Percentiles rank a stretch among this genome's conserved stretches.
Evolutionary conservation across 2,888 invertebrate genomes (phyloP).

Genomic region (Nomada fabriciana): DNA sequence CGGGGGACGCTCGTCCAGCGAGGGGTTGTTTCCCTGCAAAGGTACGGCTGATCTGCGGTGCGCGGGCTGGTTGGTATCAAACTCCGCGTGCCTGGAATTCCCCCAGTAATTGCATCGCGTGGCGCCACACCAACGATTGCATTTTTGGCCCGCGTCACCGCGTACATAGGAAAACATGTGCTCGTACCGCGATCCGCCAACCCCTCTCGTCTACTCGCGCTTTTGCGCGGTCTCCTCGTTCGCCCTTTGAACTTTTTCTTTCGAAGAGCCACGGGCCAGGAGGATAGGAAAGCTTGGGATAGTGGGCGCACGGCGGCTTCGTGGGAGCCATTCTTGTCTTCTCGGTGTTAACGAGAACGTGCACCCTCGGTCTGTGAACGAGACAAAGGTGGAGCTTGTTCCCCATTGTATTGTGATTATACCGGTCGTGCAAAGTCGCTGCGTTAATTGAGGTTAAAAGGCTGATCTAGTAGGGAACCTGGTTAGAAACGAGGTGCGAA

Average conservation of each 20-base stretch:
- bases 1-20: conserved; percentile 10
- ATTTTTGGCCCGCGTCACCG: conserved; percentile 73
- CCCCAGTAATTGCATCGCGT: conserved; percentile 81
- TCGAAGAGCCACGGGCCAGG: background rate
- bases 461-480: conserved; percentile 60
- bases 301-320: background rate
- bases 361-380: conserved; percentile 19
- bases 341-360: conserved; percentile 47
- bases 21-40: conserved; percentile 75
- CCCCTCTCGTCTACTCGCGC: background rate
- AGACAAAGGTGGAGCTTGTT: conserved; percentile 48
- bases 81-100: conserved; percentile 81
- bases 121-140: conserved; percentile 78
- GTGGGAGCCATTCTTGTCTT: conserved; percentile 16
- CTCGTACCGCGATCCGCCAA: conserved; percentile 9
- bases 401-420: conserved; percentile 59
- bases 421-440: conserved; percentile 54
- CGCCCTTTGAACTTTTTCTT: conserved; percentile 15
- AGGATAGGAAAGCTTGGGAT: background rate
- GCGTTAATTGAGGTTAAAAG: conserved; percentile 69
- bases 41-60: conserved; percentile 67
- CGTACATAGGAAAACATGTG: conserved; percentile 72
- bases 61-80: conserved; percentile 74
- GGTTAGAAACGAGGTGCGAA: conserved; percentile 67
- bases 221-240: background rate